phyloP scores from a whole-genome alignment of 1,140 invertebrate species.

The Drosophila ercepeae region DNA sequence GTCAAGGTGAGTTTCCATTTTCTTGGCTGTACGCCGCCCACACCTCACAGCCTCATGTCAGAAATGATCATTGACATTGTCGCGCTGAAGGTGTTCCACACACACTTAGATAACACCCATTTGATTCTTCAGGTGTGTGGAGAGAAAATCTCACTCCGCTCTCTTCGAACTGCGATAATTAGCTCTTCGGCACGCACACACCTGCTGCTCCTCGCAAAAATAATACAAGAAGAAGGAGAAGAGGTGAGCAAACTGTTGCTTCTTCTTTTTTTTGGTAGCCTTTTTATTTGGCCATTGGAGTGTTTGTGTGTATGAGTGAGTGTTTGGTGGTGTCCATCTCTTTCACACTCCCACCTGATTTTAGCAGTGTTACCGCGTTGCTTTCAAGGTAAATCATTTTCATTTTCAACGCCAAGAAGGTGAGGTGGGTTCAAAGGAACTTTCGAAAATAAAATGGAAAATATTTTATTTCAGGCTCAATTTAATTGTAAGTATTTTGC shows the following conservation, averaged over 20 bases:
- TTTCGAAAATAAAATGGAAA: background rate
- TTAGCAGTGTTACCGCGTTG: conserved; percentile 54
- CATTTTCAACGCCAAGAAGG: conserved; percentile 12
- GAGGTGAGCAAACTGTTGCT: conserved; percentile 50
- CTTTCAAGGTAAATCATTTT: conserved; percentile 72
- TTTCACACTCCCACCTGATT: conserved; percentile 32
- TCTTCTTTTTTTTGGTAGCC: conserved; percentile 27
- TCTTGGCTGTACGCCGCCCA: conserved; percentile 61
- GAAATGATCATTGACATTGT: conserved; percentile 83
- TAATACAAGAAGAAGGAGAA: conserved; percentile 5
- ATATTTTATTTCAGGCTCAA: background rate
- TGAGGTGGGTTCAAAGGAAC: conserved; percentile 26
- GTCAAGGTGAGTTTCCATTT: conserved; percentile 57
- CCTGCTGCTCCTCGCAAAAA: conserved; percentile 45
- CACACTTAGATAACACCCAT: conserved; percentile 21
- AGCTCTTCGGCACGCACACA: conserved; percentile 43
- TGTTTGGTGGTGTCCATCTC: conserved; percentile 16
- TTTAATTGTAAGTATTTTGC: too few relatives aligned
- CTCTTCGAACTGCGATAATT: conserved; percentile 31
- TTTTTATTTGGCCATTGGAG: conserved; percentile 15
- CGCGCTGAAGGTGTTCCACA: conserved; percentile 73
- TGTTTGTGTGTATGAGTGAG: conserved; percentile 14
- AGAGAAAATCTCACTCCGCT: conserved; percentile 2
- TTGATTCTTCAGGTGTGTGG: conserved; percentile 13
- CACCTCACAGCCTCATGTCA: conserved; percentile 53